Percentiles rank a stretch among this genome's conserved stretches.
Conservation (phyloP, 1,140 invertebrate species). For the Scaptomyza graminum region DNA sequence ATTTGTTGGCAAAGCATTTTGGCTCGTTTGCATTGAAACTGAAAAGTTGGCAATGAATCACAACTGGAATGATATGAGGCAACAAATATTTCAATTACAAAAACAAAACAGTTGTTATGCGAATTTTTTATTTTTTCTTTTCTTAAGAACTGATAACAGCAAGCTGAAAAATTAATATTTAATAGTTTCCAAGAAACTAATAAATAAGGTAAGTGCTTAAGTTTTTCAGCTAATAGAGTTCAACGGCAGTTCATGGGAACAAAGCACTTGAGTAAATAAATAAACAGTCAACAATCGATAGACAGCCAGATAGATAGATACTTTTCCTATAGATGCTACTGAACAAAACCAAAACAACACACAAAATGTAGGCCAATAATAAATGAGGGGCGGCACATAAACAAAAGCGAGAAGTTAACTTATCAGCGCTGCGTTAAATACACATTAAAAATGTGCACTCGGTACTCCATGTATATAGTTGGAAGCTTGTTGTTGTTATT, state of each 20-base stretch:
- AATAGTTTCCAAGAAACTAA: not conserved
- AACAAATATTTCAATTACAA: constrained; percentile 5
- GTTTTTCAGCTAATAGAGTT: constrained; percentile 28
- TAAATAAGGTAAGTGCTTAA: constrained; percentile 11
- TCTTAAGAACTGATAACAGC: constrained; percentile 23
- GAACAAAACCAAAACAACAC: constrained; percentile 17
- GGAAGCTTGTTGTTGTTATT: not conserved
- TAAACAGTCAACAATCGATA: constrained; percentile 1
- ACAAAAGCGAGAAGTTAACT: constrained; percentile 55
- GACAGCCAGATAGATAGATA: constrained; percentile 16
- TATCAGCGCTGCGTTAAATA: constrained; percentile 53
- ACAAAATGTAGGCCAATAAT: constrained; percentile 65
- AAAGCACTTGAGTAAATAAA: constrained; percentile 38
- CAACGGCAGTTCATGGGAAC: constrained; percentile 66
- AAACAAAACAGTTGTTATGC: not conserved
- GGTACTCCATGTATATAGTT: constrained; percentile 25
- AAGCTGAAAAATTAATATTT: not conserved
- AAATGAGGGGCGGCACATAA: constrained; percentile 53
- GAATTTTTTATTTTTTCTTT: constrained; percentile 17
- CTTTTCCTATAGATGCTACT: constrained; percentile 14
- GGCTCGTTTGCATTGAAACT: constrained; percentile 12
- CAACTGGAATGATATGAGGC: not conserved
- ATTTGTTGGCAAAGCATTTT: constrained; percentile 4
- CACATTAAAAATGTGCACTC: constrained; percentile 17
- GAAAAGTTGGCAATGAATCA: constrained; percentile 21